Base-by-base conservation (phyloP, 2,888 invertebrate genomes). In the Hetaerina titia region DNA sequence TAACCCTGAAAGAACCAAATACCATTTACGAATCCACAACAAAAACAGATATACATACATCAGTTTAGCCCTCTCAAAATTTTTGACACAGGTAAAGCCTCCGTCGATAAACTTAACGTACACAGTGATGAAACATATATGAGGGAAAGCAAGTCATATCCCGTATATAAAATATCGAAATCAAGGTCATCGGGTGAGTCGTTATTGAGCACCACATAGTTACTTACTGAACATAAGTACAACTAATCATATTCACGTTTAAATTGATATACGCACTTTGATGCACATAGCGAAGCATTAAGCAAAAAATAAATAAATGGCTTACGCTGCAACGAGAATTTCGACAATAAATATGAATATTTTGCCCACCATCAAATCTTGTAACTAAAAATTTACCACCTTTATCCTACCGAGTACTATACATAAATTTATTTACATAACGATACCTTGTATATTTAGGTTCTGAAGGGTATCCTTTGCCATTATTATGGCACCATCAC, bases 401-500 rank as follows among this genome's bases (percentile, higher is more conserved):
- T n/a, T 45, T 92, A 74, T 69, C 13, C 57, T 57, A 11, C 56
- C 4, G 11, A 69, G 57, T 25, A 31, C 31, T 13, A 31, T 81
- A 0, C 81, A 11, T 57, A 74, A 2, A 69, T 56, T n/a, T 31
- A 69, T 69, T 22, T 56, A 45, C n/a, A 57, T 13, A 92, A 74
- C 31, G 56, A 69, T 92, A 92, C 92, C 92, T 92, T 92, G 64
- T 92, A 19, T 92, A 69, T 69, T 92, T 64, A 69, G 56, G n/a
- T 92, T 69, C 92, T 69, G 45, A 69, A 56, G 92, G 69, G 56
- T 92, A 64, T 64, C 56, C 64, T 60, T 92, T 92, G 92, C 92
- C 92, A 92, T 92, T 92, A 64, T 92, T 92, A 92, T 95, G 95
- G 95, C 95, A 95, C 95, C 95, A 95, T 95, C 89, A 95, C 95